phyloP scores from a whole-genome alignment of 2,888 invertebrate genomes.

The Timandra comae region DNA sequence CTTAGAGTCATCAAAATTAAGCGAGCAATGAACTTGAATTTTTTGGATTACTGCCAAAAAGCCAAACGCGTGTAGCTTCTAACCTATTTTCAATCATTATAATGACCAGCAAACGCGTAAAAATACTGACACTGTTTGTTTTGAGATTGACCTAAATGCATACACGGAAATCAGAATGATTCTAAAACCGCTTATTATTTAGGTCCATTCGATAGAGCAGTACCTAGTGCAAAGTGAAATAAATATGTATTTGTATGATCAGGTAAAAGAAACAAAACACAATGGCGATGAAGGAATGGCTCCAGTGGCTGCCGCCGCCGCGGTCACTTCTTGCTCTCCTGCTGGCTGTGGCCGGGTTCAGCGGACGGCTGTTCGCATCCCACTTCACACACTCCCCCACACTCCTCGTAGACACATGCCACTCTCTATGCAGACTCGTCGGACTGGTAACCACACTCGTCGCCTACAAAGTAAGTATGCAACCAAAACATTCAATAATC shows the following conservation, averaged over 20 bases:
- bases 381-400: conserved; percentile 95
- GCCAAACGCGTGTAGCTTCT: neutral
- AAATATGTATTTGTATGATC: too few relatives aligned
- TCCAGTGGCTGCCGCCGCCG: conserved; percentile 84
- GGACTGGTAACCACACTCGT: conserved; percentile 79
- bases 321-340: conserved; percentile 84
- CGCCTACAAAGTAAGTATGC: conserved; percentile 53
- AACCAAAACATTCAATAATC: too few relatives aligned
- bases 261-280: too few relatives aligned
- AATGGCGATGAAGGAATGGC: conserved; percentile 88
- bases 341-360: conserved; percentile 85
- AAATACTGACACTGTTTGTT: neutral
- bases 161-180: too few relatives aligned
- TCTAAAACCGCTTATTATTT: too few relatives aligned
- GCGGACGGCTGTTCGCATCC: conserved; percentile 89
- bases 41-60: conserved; percentile 15
- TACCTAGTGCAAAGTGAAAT: too few relatives aligned
- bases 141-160: too few relatives aligned
- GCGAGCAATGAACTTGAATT: conserved; percentile 19
- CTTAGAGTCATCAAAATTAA: conserved; percentile 9
- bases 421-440: conserved; percentile 94
- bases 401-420: conserved; percentile 93
- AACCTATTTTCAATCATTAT: neutral
- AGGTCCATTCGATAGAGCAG: too few relatives aligned
- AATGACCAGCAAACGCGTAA: neutral